Conservation (phyloP, 2,888 invertebrate species). For the Nomada lathburiana region DNA sequence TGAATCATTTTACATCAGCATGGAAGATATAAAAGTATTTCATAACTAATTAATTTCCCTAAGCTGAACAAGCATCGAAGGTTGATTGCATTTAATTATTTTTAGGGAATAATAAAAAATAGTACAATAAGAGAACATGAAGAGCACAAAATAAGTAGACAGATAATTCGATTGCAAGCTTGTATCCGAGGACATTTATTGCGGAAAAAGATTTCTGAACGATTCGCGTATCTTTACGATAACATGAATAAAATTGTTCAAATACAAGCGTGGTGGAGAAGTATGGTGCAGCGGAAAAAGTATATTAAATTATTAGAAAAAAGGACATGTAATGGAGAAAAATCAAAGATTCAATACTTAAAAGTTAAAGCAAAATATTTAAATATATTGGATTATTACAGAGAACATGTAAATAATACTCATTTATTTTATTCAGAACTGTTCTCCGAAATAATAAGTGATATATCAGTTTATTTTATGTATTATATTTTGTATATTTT, state of each 20-base stretch:
- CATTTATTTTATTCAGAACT: conserved; percentile 18
- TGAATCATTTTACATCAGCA: conserved; percentile 75
- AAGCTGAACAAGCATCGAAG: not conserved
- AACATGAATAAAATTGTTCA: conserved; percentile 84
- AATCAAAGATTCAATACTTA: conserved; percentile 18
- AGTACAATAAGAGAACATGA: conserved; percentile 84
- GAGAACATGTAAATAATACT: conserved; percentile 84
- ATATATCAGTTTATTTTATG: not conserved
- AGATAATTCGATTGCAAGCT: conserved; percentile 86
- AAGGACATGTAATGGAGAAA: conserved; percentile 82
- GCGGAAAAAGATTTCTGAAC: conserved; percentile 85
- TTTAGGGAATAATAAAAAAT: conserved; percentile 85
- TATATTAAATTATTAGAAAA: conserved; percentile 84
- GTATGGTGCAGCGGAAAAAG: conserved; percentile 84
- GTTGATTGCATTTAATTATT: not conserved
- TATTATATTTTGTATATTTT: conserved; percentile 14
- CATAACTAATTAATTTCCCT: not conserved
- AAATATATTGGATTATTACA: conserved; percentile 86
- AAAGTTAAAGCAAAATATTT: conserved; percentile 67
- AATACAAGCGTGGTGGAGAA: conserved; percentile 89
- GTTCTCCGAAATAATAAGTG: not conserved
- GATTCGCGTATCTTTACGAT: conserved; percentile 84
- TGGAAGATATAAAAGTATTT: conserved; percentile 78
- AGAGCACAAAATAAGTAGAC: conserved; percentile 55
- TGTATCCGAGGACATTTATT: conserved; percentile 87